phyloP scores from a whole-genome alignment of 2,113 vertebrate genomes.

The Etia nguti region DNA sequence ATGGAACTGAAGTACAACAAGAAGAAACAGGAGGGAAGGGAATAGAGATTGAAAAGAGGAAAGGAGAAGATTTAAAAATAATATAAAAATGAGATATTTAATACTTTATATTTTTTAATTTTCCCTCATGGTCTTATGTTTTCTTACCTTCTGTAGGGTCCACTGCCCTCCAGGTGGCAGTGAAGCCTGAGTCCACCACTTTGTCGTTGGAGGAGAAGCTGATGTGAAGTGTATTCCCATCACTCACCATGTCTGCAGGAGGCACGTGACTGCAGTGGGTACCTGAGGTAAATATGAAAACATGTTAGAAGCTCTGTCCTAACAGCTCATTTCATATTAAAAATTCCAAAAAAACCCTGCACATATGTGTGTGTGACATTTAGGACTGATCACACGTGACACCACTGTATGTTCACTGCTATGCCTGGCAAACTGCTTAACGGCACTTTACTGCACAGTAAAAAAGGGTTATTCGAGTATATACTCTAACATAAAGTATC shows the following conservation, averaged over 20 bases:
- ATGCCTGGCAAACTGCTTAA: not conserved
- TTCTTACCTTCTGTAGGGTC: constrained; percentile 50
- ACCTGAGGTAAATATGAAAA: constrained; percentile 43
- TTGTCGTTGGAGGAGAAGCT: constrained; percentile 69
- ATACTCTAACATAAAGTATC: not conserved
- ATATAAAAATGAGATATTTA: not conserved
- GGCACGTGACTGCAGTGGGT: constrained; percentile 58
- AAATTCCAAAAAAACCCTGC: not conserved
- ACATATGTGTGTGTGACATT: not conserved
- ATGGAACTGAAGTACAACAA: constrained; percentile 26
- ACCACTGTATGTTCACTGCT: not conserved
- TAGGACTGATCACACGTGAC: not conserved
- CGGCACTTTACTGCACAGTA: not conserved
- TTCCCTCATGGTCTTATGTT: not conserved
- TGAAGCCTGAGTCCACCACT: constrained; percentile 74
- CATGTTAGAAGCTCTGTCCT: not conserved
- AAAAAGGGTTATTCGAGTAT: not conserved
- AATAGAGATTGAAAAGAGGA: not conserved
- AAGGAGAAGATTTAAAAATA: not conserved
- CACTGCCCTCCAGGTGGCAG: constrained; percentile 63
- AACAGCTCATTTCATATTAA: not conserved
- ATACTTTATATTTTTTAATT: not conserved
- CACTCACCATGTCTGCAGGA: constrained; percentile 69
- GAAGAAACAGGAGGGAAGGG: not conserved
- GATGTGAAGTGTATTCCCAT: constrained; percentile 56